phyloP scores from a whole-genome alignment of 2,888 invertebrate genomes.

The Orthosia gothica region DNA sequence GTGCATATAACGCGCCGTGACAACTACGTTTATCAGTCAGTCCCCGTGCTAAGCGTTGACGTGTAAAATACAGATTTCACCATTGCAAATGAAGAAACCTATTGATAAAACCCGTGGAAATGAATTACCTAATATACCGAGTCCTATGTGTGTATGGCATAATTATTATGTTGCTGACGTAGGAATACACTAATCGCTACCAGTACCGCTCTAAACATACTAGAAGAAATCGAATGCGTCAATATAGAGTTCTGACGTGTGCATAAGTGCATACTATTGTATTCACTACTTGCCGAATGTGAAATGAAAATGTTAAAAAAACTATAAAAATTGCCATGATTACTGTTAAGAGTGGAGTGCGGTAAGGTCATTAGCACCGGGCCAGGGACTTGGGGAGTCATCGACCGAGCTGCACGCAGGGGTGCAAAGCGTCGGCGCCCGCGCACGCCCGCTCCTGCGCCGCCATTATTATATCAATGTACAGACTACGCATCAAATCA shows the following conservation, averaged over 20 bases:
- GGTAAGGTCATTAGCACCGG: slow-evolving; percentile 85
- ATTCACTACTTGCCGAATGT: slow-evolving; percentile 3
- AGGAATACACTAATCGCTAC: slow-evolving; percentile 11
- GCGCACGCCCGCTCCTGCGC: slow-evolving; percentile 64
- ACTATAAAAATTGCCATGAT: slow-evolving; percentile 77
- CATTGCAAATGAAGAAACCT: slow-evolving; percentile 22
- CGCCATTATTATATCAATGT: slow-evolving; percentile 60
- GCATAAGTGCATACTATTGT: background rate
- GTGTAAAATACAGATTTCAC: slow-evolving; percentile 19
- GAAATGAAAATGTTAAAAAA: slow-evolving; percentile 45
- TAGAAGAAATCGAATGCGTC: slow-evolving; percentile 23
- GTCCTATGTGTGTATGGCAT: slow-evolving; percentile 11
- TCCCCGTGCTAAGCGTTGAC: slow-evolving; percentile 12
- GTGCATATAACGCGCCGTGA: slow-evolving; percentile 28
- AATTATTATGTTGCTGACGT: slow-evolving; percentile 16
- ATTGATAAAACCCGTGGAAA: slow-evolving; percentile 27
- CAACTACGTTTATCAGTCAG: slow-evolving; percentile 20
- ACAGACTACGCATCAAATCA: slow-evolving; percentile 54
- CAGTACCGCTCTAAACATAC: slow-evolving; percentile 22
- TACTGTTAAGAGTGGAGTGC: slow-evolving; percentile 76
- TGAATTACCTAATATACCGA: slow-evolving; percentile 16
- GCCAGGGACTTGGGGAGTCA: slow-evolving; percentile 83
- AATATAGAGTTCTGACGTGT: slow-evolving; percentile 19
- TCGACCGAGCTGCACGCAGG: slow-evolving; percentile 85
- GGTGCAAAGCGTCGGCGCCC: slow-evolving; percentile 74